These are phyloP conservation scores for Physella acuta DNA, from an alignment of 1,140 invertebrate genomes.

Conservation along the genomic window DNA sequence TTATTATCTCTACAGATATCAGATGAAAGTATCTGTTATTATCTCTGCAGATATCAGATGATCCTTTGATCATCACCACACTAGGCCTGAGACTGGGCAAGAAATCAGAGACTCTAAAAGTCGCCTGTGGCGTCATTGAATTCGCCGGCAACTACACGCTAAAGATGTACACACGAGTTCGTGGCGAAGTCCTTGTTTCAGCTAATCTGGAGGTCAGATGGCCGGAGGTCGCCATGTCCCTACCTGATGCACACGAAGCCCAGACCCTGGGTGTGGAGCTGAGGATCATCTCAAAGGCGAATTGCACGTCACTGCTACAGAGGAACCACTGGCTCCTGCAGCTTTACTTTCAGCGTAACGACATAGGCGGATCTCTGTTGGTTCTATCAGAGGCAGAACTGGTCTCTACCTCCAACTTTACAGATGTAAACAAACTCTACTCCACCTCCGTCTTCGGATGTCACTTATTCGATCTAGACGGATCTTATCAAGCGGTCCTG, in stretches of 20 bases:
- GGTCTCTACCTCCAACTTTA: slow-evolving; percentile 15
- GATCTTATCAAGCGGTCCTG: slow-evolving; percentile 40
- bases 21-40: too few relatives aligned
- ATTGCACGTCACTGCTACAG: slow-evolving; percentile 34
- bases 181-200: slow-evolving; percentile 35
- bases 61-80: slow-evolving; percentile 39
- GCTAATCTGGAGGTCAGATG: slow-evolving; percentile 35
- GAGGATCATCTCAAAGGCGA: slow-evolving; percentile 33
- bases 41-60: too few relatives aligned
- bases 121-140: slow-evolving; percentile 41
- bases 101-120: slow-evolving; percentile 25
- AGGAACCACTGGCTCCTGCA: slow-evolving; percentile 32
- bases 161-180: slow-evolving; percentile 36
- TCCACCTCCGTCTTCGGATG: slow-evolving; percentile 32
- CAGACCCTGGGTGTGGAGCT: slow-evolving; percentile 35
- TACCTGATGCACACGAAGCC: slow-evolving; percentile 37
- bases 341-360: slow-evolving; percentile 29
- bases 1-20: too few relatives aligned
- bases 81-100: slow-evolving; percentile 29
- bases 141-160: slow-evolving; percentile 36
- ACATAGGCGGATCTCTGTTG: neutral
- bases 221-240: slow-evolving; percentile 35
- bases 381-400: slow-evolving; percentile 6
- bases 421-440: slow-evolving; percentile 16
- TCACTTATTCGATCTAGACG: slow-evolving; percentile 39